Conservation (phyloP, 1,140 invertebrate genomes). For the Drosophila truncata region DNA sequence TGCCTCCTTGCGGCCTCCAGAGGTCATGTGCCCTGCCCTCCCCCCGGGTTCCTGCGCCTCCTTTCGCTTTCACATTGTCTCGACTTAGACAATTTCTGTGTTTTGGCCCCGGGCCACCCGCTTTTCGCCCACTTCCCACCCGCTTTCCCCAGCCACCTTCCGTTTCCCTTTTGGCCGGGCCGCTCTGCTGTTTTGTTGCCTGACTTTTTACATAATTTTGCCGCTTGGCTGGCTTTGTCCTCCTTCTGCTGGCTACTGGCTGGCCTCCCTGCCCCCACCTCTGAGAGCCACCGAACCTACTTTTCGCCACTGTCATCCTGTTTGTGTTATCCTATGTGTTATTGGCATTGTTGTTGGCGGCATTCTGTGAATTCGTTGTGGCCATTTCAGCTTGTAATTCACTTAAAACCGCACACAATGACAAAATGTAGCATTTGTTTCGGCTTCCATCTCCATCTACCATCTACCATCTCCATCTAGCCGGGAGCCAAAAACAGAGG, state of each 20-base stretch:
- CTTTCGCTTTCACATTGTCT: constrained; percentile 73
- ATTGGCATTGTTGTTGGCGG: constrained; percentile 62
- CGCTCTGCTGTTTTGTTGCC: constrained; percentile 53
- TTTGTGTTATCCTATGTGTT: constrained; percentile 57
- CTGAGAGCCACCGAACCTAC: constrained; percentile 4
- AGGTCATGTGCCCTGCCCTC: constrained; percentile 47
- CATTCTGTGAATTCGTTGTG: constrained; percentile 63
- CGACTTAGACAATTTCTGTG: constrained; percentile 69
- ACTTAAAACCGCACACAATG: constrained; percentile 77
- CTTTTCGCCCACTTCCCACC: constrained; percentile 3
- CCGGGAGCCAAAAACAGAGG: constrained; percentile 16
- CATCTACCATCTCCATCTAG: constrained; percentile 4
- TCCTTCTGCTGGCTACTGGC: constrained; percentile 42
- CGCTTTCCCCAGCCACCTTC: neutral
- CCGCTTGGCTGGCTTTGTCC: constrained; percentile 74
- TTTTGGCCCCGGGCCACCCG: constrained; percentile 20
- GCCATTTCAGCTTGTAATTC: constrained; percentile 75
- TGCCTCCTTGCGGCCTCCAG: constrained; percentile 53
- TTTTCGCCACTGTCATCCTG: constrained; percentile 41
- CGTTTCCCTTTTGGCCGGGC: constrained; percentile 34
- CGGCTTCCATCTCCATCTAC: neutral
- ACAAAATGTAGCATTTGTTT: constrained; percentile 58
- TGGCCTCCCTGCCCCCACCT: neutral
- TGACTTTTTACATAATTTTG: constrained; percentile 83
- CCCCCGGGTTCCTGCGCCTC: neutral